Percentiles rank a stretch among this genome's conserved stretches.
These are phyloP conservation scores for Conus betulinus DNA, from an alignment of 1,140 invertebrate genomes.

Conservation along the genomic window DNA sequence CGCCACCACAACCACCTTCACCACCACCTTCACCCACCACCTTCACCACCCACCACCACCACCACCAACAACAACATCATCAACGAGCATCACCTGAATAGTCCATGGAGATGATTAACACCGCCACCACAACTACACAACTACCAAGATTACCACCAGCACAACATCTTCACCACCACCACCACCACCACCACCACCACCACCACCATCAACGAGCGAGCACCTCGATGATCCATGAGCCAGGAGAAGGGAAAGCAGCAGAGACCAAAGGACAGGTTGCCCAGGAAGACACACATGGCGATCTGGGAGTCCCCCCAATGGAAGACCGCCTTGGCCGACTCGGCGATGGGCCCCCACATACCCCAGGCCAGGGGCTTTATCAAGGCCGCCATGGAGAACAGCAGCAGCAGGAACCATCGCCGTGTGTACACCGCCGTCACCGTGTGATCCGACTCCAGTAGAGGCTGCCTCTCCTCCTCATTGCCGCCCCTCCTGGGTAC, in stretches of 20 bases:
- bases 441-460: neutral
- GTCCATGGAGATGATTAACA: too few relatives aligned
- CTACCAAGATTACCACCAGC: too few relatives aligned
- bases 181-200: neutral
- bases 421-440: conserved; percentile 44
- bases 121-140: too few relatives aligned
- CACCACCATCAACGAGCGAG: neutral
- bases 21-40: too few relatives aligned
- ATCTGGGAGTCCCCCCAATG: conserved; percentile 75
- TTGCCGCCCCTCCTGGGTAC: neutral
- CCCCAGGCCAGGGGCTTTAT: conserved; percentile 74
- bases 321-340: conserved; percentile 75
- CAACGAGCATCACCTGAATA: too few relatives aligned
- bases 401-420: conserved; percentile 57
- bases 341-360: conserved; percentile 78
- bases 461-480: neutral
- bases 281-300: conserved; percentile 77
- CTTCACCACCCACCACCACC: neutral
- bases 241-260: conserved; percentile 76
- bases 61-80: too few relatives aligned
- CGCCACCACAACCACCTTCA: too few relatives aligned
- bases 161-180: too few relatives aligned
- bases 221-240: conserved; percentile 69
- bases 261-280: conserved; percentile 76
- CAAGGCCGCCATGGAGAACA: conserved; percentile 52